Evolutionary conservation across 2,797 vertebrate species (phyloP).

Genomic region (Tapera naevia): DNA sequence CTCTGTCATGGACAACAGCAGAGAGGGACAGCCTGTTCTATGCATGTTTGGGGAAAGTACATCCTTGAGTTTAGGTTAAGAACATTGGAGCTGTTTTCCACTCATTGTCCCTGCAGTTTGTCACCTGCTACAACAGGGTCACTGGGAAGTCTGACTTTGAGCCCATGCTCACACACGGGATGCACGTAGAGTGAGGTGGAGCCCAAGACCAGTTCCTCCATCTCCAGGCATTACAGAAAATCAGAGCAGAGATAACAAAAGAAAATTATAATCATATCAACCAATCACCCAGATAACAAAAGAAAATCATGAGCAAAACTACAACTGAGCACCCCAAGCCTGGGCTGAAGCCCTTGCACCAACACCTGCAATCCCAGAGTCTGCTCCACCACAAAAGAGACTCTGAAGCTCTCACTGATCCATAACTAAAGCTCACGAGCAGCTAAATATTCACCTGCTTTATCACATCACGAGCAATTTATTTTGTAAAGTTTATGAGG

Average conservation of each 20-base stretch:
- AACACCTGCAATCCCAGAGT: neutral
- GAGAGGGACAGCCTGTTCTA: neutral
- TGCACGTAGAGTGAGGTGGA: rapidly evolving
- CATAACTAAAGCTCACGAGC: neutral
- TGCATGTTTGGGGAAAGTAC: rapidly evolving
- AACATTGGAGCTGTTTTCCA: neutral
- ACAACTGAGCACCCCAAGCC: neutral
- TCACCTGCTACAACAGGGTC: neutral
- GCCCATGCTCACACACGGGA: neutral
- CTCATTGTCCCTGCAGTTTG: rapidly evolving
- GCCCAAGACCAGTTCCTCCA: neutral
- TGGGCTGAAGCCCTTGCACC: neutral
- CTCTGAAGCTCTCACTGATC: neutral
- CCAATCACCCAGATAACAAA: rapidly evolving
- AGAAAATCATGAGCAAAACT: neutral
- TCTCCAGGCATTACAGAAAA: neutral
- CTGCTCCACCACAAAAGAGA: neutral
- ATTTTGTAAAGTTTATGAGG: neutral
- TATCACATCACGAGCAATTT: neutral
- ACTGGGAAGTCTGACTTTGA: rapidly evolving
- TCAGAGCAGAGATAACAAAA: neutral
- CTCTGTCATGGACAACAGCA: rapidly evolving
- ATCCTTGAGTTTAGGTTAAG: neutral
- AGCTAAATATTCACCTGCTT: neutral
- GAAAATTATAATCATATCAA: neutral